Evolutionary conservation across 2,888 invertebrate species (phyloP).

Genomic region (Lycaena phlaeas): DNA sequence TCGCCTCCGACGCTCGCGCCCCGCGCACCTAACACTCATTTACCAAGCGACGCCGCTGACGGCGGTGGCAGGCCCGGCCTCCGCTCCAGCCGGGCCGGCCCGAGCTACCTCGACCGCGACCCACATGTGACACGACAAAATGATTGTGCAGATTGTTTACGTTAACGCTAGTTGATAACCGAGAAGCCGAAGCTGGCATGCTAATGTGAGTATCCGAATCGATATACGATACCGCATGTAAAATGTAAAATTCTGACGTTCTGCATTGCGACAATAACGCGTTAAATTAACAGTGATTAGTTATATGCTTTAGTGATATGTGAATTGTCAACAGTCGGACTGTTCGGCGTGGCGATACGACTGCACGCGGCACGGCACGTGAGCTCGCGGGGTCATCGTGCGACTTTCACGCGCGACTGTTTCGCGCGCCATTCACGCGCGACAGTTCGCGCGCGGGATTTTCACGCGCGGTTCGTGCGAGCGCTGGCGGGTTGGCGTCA

Average conservation of each 20-base stretch:
- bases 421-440: constrained; percentile 23
- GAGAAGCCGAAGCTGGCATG: constrained; percentile 65
- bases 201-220: constrained; percentile 63
- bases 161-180: constrained; percentile 64
- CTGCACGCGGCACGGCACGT: constrained; percentile 33
- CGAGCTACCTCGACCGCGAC: constrained; percentile 46
- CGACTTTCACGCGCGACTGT: constrained; percentile 21
- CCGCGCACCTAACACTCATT: constrained; percentile 63
- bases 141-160: constrained; percentile 65
- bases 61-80: constrained; percentile 61
- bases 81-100: constrained; percentile 45
- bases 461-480: constrained; percentile 22
- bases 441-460: constrained; percentile 27
- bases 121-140: constrained; percentile 51
- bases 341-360: constrained; percentile 53
- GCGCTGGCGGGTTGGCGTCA: constrained; percentile 36
- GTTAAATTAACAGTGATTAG: constrained; percentile 25
- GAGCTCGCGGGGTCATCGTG: constrained; percentile 24
- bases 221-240: constrained; percentile 24
- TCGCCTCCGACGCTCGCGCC: constrained; percentile 67
- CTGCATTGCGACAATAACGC: constrained; percentile 57
- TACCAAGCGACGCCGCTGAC: constrained; percentile 62
- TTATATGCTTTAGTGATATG: constrained; percentile 22
- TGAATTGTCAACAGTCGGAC: constrained; percentile 63
- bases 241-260: constrained; percentile 25